phyloP scores from a whole-genome alignment of 2,113 vertebrate genomes.

The Heterotis niloticus region DNA sequence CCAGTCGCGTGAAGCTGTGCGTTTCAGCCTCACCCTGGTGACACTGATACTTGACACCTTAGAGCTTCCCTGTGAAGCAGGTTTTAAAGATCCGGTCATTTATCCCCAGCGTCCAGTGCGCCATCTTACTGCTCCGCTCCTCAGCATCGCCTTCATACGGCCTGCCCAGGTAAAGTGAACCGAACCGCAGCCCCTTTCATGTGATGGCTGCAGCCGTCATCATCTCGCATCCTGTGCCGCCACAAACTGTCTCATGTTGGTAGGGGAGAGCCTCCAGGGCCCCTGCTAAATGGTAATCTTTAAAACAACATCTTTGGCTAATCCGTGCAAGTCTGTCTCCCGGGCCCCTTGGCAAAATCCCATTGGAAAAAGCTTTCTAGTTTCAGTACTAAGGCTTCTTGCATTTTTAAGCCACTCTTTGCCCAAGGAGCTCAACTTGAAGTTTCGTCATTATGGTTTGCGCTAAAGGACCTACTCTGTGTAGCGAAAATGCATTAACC shows the following conservation, averaged over 20 bases:
- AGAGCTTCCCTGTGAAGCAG: not conserved
- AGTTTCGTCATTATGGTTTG: not conserved
- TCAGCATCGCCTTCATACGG: not conserved
- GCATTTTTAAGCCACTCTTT: not conserved
- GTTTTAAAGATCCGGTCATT: constrained; percentile 14
- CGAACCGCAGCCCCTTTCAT: not conserved
- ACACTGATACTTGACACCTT: not conserved
- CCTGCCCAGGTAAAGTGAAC: constrained; percentile 13
- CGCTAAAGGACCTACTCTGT: constrained; percentile 9
- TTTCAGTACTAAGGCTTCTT: not conserved
- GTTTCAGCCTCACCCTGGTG: not conserved
- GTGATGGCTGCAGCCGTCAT: constrained; percentile 15
- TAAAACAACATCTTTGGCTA: constrained; percentile 25
- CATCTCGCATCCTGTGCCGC: constrained; percentile 6
- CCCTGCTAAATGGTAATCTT: constrained; percentile 30
- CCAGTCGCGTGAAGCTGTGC: not conserved
- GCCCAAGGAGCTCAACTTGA: not conserved
- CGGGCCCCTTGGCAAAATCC: not conserved
- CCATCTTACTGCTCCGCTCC: constrained; percentile 6
- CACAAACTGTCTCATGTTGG: constrained; percentile 24
- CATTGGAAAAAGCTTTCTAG: constrained; percentile 8
- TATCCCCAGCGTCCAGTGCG: not conserved
- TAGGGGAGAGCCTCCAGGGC: not conserved
- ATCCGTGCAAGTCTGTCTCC: constrained; percentile 11
- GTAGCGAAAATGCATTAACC: not conserved